Base-by-base conservation (phyloP, 30 jellyfish, hydroid and myxozoan species). In the Morbakka virulenta region DNA sequence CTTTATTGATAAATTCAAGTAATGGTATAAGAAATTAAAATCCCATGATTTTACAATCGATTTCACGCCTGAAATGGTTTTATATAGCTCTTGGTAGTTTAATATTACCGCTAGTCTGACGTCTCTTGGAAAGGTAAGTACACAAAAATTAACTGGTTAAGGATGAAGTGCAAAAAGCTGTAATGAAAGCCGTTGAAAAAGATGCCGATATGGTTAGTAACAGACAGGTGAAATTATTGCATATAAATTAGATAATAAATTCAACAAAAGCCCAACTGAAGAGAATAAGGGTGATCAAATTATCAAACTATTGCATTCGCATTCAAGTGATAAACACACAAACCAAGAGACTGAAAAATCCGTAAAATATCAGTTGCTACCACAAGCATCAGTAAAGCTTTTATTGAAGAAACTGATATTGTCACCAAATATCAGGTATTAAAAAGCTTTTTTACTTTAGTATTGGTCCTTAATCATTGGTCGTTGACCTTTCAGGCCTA, bases 71-170 rank as follows among this genome's bases (percentile, higher is more conserved):
- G 68, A 67, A 32, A 27, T 67, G 20, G 68, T 6, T 26, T 31
- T 67, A 67, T 62, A 67, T 32, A 21, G 14, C 32, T 31, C 32
- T 67, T 31, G 25, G 25, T 62, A 31, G 32, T n/a, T 0, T 67
- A 63, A 63, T 67, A 67, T 67, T 2, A 31, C 35, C 0, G 79
- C 32, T 67, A 28, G 28, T 28, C 32, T 29, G 32, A 67, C 4
- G 35, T 67, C 79, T 2, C 28, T 67, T 67, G 26, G 79, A 31
- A 67, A 67, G 26, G 35, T 31, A n/a, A 35, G 32, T 3, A 63
- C 68, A 67, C 14, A 61, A 13, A 67, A 67, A 67, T 63, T 67
- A 27, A 2, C 79, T 14, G 79, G 79, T 32, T 11, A 67, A 67
- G 35, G 79, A 67, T 67, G 22, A 31, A 2, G 79, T 63, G 9